phyloP scores from a whole-genome alignment of 1,140 invertebrate genomes.

The Microplitis demolitor region DNA sequence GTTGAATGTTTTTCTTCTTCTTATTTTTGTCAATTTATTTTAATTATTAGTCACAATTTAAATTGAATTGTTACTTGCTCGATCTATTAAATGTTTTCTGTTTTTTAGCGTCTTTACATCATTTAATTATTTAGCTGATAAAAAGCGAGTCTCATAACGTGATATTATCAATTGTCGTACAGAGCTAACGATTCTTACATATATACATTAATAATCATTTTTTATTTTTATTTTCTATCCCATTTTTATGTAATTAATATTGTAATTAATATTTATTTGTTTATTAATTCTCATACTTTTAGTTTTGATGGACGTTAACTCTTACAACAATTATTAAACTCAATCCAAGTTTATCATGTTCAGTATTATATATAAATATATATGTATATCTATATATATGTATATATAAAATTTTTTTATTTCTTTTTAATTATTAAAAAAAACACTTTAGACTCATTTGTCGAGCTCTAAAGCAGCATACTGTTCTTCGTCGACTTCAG shows the following conservation, averaged over 20 bases:
- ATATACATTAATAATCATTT: conserved; percentile 44
- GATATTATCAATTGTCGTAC: conserved; percentile 28
- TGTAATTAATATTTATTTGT: no score
- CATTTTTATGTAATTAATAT: not conserved
- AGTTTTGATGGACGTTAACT: no score
- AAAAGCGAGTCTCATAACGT: conserved; percentile 24
- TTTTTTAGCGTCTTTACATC: conserved; percentile 3
- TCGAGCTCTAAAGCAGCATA: conserved; percentile 74
- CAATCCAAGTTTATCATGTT: conserved; percentile 9
- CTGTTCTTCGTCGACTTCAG: conserved; percentile 82
- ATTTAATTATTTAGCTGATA: conserved; percentile 24
- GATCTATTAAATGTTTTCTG: conserved; percentile 25
- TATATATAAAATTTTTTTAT: not conserved
- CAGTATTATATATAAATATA: not conserved
- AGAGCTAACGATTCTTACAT: conserved; percentile 49
- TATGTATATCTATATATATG: no score
- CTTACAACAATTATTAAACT: not conserved
- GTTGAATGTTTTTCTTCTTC: conserved; percentile 37
- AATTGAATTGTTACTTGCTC: not conserved
- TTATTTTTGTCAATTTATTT: conserved; percentile 25
- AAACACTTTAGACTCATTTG: conserved; percentile 54
- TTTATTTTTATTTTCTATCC: not conserved
- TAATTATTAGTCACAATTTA: not conserved
- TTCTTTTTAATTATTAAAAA: not conserved
- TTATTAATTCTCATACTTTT: no score